These are phyloP conservation scores for Keiferia lycopersicella DNA, from an alignment of 2,888 invertebrate species.

Conservation along the genomic window DNA sequence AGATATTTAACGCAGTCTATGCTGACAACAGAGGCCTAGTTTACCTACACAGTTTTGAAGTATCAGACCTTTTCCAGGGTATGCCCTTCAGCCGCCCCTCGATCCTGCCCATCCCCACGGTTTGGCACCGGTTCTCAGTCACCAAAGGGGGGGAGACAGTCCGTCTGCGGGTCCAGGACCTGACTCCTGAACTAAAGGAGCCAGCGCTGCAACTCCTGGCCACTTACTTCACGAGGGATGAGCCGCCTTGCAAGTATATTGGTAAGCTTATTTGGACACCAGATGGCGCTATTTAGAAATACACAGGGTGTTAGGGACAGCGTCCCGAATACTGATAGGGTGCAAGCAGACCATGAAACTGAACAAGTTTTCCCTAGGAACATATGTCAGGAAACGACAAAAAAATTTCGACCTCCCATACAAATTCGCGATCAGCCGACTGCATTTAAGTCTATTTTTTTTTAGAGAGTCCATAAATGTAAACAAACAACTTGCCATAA, in stretches of 20 bases:
- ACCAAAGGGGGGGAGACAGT: slow-evolving; percentile 42
- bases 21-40: not conserved
- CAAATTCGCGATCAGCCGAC: no score
- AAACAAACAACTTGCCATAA: no score
- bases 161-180: slow-evolving; percentile 69
- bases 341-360: no score
- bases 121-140: slow-evolving; percentile 68
- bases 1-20: not conserved
- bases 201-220: slow-evolving; percentile 62
- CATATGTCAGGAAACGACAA: no score
- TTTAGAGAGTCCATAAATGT: no score
- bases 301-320: no score
- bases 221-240: slow-evolving; percentile 71
- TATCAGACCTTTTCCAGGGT: slow-evolving; percentile 34
- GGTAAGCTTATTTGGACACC: slow-evolving; percentile 44
- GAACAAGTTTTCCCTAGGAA: no score
- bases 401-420: no score
- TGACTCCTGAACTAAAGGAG: slow-evolving; percentile 67
- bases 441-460: no score
- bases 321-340: no score
- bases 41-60: not conserved
- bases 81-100: slow-evolving; percentile 71
- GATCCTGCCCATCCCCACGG: slow-evolving; percentile 58
- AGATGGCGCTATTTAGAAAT: slow-evolving; percentile 49
- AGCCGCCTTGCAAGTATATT: slow-evolving; percentile 76